These are phyloP conservation scores for Brenthis daphne DNA, from an alignment of 2,888 invertebrate genomes.

Conservation along the genomic window DNA sequence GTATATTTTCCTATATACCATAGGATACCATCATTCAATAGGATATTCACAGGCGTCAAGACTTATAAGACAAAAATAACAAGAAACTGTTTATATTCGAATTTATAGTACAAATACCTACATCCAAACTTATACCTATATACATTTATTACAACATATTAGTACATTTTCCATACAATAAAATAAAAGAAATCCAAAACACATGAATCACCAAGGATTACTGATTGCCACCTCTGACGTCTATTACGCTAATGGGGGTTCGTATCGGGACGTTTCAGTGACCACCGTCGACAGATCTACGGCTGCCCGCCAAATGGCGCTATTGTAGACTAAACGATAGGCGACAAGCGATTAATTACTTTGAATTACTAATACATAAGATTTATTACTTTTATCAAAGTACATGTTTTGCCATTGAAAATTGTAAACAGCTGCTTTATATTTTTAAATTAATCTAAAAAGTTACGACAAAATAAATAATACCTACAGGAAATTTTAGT, in stretches of 20 bases:
- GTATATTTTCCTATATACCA: no score
- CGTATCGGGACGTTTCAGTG: conserved; percentile 53
- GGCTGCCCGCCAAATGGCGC: conserved; percentile 43
- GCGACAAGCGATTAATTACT: conserved; percentile 30
- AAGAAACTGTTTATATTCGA: no score
- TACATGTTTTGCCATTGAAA: background rate
- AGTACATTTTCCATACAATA: conserved; percentile 15
- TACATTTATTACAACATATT: background rate
- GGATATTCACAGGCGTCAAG: no score
- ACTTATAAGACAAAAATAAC: no score
- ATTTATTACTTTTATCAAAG: background rate
- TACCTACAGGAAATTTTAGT: no score
- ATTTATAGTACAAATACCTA: no score
- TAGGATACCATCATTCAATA: no score
- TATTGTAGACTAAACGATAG: conserved; percentile 31
- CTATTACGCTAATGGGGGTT: conserved; percentile 61
- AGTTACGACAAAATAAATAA: no score
- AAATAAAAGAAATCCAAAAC: conserved; percentile 29
- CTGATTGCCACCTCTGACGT: conserved; percentile 56
- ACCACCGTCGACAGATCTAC: conserved; percentile 56
- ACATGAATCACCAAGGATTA: conserved; percentile 49
- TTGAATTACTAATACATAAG: background rate
- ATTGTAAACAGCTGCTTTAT: background rate
- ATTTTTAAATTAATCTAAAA: no score
- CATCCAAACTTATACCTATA: no score